Percentiles rank a stretch among this genome's conserved stretches.
Conservation (phyloP, 53 echinoderm and acorn worm species). For the Glandiceps talaboti region DNA sequence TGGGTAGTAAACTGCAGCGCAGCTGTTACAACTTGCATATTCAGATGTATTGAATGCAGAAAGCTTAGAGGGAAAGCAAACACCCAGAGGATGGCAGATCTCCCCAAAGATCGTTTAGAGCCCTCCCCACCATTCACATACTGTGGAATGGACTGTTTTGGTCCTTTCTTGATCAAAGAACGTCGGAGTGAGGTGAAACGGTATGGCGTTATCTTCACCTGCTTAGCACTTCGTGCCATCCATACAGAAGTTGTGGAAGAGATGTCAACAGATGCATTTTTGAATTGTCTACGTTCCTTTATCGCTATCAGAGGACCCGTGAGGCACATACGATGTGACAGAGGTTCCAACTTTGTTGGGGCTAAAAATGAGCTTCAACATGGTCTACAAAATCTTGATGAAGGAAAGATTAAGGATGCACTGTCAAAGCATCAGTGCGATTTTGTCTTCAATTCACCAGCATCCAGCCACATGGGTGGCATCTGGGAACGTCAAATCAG, state of each 20-base stretch:
- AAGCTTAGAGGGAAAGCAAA: conserved; percentile 13
- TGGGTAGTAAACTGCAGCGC: no score
- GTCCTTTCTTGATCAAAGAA: conserved; percentile 30
- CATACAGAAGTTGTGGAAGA: conserved; percentile 32
- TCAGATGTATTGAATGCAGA: no score
- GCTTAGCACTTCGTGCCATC: conserved; percentile 29
- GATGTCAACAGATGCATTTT: conserved; percentile 27
- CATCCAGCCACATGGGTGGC: conserved; percentile 43
- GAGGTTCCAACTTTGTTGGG: conserved; percentile 47
- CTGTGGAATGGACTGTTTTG: conserved; percentile 38
- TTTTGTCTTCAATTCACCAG: conserved; percentile 25
- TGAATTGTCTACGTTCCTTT: conserved; percentile 32
- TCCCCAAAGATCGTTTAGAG: conserved; percentile 33
- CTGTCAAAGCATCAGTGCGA: conserved; percentile 3
- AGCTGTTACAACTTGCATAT: no score
- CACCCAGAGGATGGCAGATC: conserved; percentile 42
- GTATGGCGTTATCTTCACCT: conserved; percentile 46
- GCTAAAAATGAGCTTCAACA: conserved; percentile 29
- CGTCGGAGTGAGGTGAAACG: conserved; percentile 34
- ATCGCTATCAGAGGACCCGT: conserved; percentile 35
- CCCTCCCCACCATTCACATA: conserved; percentile 43
- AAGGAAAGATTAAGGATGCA: no score
- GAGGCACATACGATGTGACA: conserved; percentile 35
- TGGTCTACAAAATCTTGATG: conserved; percentile 1
- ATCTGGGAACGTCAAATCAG: conserved; percentile 14